phyloP scores from a whole-genome alignment of 2,113 vertebrate genomes.

The Amblyornis subalaris region DNA sequence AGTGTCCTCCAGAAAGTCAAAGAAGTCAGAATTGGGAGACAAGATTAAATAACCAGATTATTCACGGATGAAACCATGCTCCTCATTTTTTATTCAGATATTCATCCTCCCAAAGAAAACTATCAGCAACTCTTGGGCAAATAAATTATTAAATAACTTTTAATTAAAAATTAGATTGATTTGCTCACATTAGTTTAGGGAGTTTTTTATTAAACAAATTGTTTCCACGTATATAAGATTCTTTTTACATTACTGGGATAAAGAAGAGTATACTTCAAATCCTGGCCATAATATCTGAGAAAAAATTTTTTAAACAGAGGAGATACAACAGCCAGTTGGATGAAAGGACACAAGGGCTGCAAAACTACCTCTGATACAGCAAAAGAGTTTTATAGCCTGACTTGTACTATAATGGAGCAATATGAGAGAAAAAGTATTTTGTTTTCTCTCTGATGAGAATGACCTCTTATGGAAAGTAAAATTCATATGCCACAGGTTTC shows the following conservation, averaged over 20 bases:
- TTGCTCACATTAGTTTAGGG: background rate
- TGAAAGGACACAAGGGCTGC: background rate
- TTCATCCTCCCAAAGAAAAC: background rate
- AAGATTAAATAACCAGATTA: background rate
- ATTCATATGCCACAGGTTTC: background rate
- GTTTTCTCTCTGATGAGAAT: background rate
- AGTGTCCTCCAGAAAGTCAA: background rate
- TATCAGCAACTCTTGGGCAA: background rate
- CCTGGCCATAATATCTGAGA: accelerated
- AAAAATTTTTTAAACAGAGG: background rate
- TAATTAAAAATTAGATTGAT: background rate
- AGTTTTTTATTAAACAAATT: background rate
- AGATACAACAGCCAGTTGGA: background rate
- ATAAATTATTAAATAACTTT: background rate
- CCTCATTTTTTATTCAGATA: background rate
- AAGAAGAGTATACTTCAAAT: background rate
- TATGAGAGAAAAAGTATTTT: background rate
- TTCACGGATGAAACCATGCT: background rate
- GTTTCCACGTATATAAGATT: background rate
- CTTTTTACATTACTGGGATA: background rate
- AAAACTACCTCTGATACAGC: background rate
- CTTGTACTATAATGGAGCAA: background rate
- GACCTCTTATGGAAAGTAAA: background rate
- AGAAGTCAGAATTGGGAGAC: background rate
- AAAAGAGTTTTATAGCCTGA: background rate